Evolutionary conservation across 2,113 vertebrate species (phyloP), one percentile per base, ranked within the genome.

Genomic region (Cyrtonyx montezumae): DNA sequence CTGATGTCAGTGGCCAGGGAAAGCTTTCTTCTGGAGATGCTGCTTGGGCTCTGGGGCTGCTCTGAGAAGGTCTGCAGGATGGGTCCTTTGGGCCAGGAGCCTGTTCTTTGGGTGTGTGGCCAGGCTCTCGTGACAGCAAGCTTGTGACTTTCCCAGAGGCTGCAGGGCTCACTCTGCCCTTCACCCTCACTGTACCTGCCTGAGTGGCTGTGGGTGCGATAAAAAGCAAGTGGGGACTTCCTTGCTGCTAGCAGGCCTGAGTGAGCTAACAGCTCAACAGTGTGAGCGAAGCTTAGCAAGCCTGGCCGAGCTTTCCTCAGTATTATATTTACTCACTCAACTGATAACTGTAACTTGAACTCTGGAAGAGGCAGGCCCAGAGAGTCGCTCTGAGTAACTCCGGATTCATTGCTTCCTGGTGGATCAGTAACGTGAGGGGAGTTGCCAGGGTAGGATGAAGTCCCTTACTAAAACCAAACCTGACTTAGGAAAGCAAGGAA

Each of bases 391-490:
- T 3, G 25, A 92, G 88, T 70, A 84, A 66, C 91, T 46, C 56
- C 13, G 30, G 87, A 81, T 62, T 28, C 76, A 1, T 11, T 53
- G 65, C 79, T 91, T 83, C 85, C 79, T 45, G 73, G 74, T 62
- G n/a, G 75, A 59, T 63, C 12, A 26, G 86, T 90, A 96, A 96
- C 20, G 5, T 30, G 76, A 92, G 94, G 66, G 84, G n/a, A 20
- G 18, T 45, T n/a, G 32, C 43, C 75, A 45, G 87, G 45, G 59
- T 36, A 22, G 28, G 40, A 56, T 66, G 81, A 85, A 87, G 46
- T 76, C 91, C 49, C 56, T 85, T 88, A 87, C 78, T 93, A 87
- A 93, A 93, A 94, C 71, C 77, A 91, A 93, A 86, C 76, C 7
- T 6, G 19, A 71, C 1, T 3, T 61, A 85, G 40, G 55, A n/a